Evolutionary conservation across 1,140 invertebrate genomes (phyloP).

Genomic region (Zaprionus taronus): DNA sequence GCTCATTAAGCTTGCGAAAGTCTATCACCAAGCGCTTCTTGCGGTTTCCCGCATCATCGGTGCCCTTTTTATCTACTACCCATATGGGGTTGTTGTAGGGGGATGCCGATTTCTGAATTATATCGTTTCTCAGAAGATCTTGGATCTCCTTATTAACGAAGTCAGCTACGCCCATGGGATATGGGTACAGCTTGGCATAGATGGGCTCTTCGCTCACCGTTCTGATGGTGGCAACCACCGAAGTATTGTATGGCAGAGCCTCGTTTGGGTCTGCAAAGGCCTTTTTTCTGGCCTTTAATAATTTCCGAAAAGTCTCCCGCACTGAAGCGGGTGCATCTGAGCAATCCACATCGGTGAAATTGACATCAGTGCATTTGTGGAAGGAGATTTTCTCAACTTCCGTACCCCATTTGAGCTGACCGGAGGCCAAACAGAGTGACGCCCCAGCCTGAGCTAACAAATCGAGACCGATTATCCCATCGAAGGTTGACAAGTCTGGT

Average conservation of each 20-base stretch:
- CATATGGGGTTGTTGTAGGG: neutral
- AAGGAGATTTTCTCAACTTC: neutral
- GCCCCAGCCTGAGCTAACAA: neutral
- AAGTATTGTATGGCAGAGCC: neutral
- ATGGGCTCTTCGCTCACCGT: neutral
- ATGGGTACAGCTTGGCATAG: neutral
- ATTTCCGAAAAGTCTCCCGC: neutral
- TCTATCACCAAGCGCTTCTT: neutral
- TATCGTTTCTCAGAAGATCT: neutral
- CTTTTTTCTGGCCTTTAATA: neutral
- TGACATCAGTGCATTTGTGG: constrained; percentile 1
- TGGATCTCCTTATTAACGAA: neutral
- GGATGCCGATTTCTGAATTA: neutral
- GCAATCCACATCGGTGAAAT: neutral
- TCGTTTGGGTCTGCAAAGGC: constrained; percentile 6
- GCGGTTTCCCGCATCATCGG: neutral
- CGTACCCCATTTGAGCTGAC: neutral
- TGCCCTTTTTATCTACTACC: neutral
- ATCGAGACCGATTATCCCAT: neutral
- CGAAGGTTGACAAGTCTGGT: too few species aligned
- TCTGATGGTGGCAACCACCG: neutral
- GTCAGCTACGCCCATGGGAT: neutral
- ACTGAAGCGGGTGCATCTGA: neutral
- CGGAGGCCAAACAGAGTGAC: neutral
- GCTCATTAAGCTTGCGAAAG: constrained; percentile 1